Evolutionary conservation across 2,113 vertebrate species (phyloP), one percentile per base, ranked within the genome.

Genomic region (Gila orcuttii): DNA sequence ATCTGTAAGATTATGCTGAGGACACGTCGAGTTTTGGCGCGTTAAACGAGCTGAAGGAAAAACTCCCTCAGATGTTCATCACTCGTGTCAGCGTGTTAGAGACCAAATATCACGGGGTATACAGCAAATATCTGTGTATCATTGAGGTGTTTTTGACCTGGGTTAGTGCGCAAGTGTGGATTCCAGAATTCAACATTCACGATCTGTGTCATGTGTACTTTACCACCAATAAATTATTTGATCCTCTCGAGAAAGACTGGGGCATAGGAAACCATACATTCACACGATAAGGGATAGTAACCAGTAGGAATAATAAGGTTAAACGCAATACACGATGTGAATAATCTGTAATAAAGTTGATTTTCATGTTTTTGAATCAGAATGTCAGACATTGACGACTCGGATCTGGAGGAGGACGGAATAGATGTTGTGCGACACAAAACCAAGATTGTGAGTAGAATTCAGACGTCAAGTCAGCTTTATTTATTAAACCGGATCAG

Each of bases 341-440:
- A 13, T 57, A 23, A 23, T 3, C 19, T 1, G 6, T 57, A 23
- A 57, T 23, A 17, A 39, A 39, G 68, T 6, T 57, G 55, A 52
- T 7, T 33, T 6, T 3, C 3, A 17, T 39, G 66, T 6, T 78
- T 79, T 75, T 68, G 8, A 33, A 33, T 1, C 19, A 82, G 59
- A 15, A 94, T 96, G 86, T 93, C 95, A 15, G 95, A 96, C 90
- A 94, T 95, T 69, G 92, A 96, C 0, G 93, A 93, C 0, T 85
- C 92, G 0, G 88, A 91, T 2, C 85, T 92, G 0, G 95, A 95
- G 3, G 95, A 95, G 6, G 92, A 94, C 0, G 93, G 90, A 3
- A 87, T 89, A 21, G 90, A 92, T 0, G 89, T 86, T 15, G 62
- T 23, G 8, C 60, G 60, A 28, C 84, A 90, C 10, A 55, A 78